Percentiles rank a stretch among this genome's conserved stretches.
Conservation (phyloP, 2,113 vertebrate genomes). For the Phoxinus phoxinus region DNA sequence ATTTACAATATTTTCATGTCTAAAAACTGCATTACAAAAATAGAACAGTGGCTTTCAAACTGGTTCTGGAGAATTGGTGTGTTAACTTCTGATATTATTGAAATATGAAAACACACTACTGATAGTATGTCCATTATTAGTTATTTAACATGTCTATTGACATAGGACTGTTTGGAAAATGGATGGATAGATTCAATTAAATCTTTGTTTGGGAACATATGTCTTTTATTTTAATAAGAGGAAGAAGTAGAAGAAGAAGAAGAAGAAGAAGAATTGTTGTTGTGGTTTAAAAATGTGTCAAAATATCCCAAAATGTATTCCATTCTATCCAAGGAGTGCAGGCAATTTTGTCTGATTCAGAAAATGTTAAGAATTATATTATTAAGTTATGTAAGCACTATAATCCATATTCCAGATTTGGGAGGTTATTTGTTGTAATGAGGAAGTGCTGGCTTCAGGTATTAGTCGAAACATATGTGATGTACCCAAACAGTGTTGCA, state of each 20-base stretch:
- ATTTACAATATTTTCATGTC: not conserved
- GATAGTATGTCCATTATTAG: not conserved
- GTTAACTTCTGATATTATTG: not conserved
- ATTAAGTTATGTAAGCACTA: conserved; percentile 23
- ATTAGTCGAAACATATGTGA: not conserved
- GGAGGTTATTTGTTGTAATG: not conserved
- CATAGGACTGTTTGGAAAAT: not conserved
- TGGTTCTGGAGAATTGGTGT: not conserved
- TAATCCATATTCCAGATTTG: conserved; percentile 24
- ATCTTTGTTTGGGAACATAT: not conserved
- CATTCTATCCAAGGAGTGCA: not conserved
- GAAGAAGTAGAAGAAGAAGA: no score
- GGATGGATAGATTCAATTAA: not conserved
- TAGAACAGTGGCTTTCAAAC: not conserved
- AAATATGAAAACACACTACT: no score
- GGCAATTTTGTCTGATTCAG: not conserved
- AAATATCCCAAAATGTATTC: not conserved
- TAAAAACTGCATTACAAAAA: not conserved
- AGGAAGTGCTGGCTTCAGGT: not conserved
- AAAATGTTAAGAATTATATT: not conserved
- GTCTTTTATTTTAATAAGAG: no score
- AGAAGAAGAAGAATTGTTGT: no score
- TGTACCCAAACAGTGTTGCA: conserved; percentile 55
- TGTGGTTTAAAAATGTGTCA: not conserved
- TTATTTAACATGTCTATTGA: not conserved